phyloP scores from a whole-genome alignment of 2,797 vertebrate species.

The Aythya fuligula region DNA sequence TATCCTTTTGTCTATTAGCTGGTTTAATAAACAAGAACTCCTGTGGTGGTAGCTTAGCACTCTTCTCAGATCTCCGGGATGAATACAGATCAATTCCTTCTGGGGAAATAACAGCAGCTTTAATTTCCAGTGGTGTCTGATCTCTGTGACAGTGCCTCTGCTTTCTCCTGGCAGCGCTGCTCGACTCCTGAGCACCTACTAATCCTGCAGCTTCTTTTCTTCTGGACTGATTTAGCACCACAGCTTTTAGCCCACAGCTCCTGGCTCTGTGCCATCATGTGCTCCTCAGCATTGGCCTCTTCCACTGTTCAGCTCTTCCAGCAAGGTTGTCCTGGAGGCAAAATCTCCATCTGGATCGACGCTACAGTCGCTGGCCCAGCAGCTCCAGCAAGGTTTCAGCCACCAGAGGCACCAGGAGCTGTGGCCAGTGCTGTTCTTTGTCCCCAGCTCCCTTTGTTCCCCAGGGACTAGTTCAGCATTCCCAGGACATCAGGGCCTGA shows the following conservation, averaged over 20 bases:
- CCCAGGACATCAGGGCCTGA: too few relatives aligned
- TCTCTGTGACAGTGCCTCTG: not conserved
- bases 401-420: not conserved
- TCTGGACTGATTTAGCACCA: not conserved
- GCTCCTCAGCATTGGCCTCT: fast-evolving
- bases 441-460: too few relatives aligned
- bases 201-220: not conserved
- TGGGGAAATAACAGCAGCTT: not conserved
- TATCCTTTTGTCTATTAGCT: not conserved
- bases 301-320: not conserved
- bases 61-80: not conserved
- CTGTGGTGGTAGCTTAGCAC: not conserved
- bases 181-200: not conserved
- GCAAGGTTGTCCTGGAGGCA: not conserved
- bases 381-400: not conserved
- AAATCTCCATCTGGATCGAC: fast-evolving
- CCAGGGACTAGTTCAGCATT: too few relatives aligned
- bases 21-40: not conserved
- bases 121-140: not conserved
- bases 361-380: fast-evolving
- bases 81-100: not conserved
- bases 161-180: not conserved
- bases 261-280: fast-evolving
- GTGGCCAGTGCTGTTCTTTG: too few relatives aligned
- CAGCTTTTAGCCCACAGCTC: not conserved